Base-by-base conservation (phyloP, 53 echinoderm and acorn worm genomes). In the Astropecten irregularis region DNA sequence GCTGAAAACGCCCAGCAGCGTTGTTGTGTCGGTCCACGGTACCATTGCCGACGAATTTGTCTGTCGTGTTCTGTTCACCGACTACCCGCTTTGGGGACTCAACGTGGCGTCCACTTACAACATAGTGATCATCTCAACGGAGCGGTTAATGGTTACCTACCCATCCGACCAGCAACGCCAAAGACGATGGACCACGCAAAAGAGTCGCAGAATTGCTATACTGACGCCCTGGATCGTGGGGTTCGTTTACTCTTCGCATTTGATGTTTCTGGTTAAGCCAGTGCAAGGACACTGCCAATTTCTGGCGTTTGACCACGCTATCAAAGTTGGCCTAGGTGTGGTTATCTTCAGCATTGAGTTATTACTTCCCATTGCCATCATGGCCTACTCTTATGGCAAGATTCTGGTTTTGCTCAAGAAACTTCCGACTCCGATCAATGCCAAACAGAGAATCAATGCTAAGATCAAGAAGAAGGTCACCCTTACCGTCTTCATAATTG, bases 111-210 rank as follows among this genome's bases (percentile, higher is more conserved):
- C 77, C n/a, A 77, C 77, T 5, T 77, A 77, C 30, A 77, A 77
- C 46, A 44, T 77, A 7, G 61, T 77, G 56, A 47, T 61, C 30
- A 77, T 77, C 44, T 46, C 77, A 6, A 38, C 69, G 23, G 83
- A 83, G 56, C 54, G 83, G 8, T 69, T 83, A 44, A 40, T 83
- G 59, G 83, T 69, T 13, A 83, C 46, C 83, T 69, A 83, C 55
- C 83, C 83, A 27, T 37, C 67, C 19, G 67, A 52, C 31, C 82
- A 82, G 26, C 82, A 68, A 19, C 55, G 57, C 74, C n/a, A n/a
- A n/a, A n/a, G n/a, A n/a, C 10, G 35, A 37, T 56, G 57, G 36
- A 56, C 74, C 27, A 37, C 20, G 25, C 4, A 25, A 3, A 59
- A 44, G 47, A 42, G 42, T 42, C 42, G 11, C 42, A 42, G 42